These are phyloP conservation scores for Phylloscopus collybita DNA, from an alignment of 2,797 vertebrate species.

Conservation along the genomic window DNA sequence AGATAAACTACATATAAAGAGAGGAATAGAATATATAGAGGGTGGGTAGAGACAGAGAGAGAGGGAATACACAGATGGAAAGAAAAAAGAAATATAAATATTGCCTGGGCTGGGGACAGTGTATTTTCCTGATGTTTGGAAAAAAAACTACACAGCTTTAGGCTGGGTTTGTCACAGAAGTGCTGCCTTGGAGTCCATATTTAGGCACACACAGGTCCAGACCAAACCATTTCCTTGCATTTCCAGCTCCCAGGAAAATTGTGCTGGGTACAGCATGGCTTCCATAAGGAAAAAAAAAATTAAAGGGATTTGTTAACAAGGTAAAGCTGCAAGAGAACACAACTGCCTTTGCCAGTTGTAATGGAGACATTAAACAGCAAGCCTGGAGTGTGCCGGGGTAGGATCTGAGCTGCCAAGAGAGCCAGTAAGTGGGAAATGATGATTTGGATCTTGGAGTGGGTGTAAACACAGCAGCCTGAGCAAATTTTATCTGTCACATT, in stretches of 20 bases:
- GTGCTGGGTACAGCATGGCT: background rate
- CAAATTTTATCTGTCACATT: conserved; percentile 69
- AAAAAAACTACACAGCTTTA: background rate
- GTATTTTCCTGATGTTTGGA: background rate
- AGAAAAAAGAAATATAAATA: background rate
- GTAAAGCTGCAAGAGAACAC: conserved; percentile 46
- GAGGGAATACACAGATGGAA: background rate
- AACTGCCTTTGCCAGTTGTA: conserved; percentile 53
- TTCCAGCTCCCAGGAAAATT: conserved; percentile 31
- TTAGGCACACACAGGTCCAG: background rate
- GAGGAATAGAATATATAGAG: background rate
- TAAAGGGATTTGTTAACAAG: conserved; percentile 51
- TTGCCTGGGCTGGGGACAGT: background rate
- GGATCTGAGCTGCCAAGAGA: conserved; percentile 63
- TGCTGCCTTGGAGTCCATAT: background rate
- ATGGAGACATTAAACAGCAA: conserved; percentile 69
- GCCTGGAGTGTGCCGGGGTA: conserved; percentile 26
- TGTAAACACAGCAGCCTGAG: conserved; percentile 67
- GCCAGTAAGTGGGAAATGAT: conserved; percentile 52
- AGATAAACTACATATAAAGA: background rate
- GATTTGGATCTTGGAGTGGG: conserved; percentile 62
- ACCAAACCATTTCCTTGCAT: background rate
- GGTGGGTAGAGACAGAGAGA: background rate
- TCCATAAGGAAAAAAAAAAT: background rate
- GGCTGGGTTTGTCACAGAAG: background rate